Evolutionary conservation across 2,888 invertebrate genomes (phyloP).

Genomic region (Lithophane ornitopus): DNA sequence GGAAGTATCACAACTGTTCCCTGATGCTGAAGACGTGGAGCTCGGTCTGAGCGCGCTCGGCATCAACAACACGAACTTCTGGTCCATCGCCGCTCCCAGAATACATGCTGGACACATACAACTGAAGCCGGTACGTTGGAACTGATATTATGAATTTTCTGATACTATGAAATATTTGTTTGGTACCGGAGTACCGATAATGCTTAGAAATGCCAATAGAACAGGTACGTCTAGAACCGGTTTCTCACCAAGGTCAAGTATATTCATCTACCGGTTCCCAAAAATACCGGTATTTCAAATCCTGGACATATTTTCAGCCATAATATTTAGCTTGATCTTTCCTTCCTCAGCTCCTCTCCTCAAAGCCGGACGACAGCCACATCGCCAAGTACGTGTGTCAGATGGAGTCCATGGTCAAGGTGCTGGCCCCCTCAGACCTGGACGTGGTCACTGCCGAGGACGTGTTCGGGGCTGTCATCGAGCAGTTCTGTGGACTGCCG

Average conservation of each 20-base stretch:
- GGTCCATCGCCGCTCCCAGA: slow-evolving; percentile 84
- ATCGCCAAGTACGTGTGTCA: slow-evolving; percentile 80
- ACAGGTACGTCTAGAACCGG: no score
- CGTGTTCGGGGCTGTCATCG: slow-evolving; percentile 80
- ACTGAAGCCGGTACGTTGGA: slow-evolving; percentile 78
- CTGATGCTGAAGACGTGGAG: slow-evolving; percentile 76
- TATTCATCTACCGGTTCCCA: no score
- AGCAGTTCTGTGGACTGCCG: slow-evolving; percentile 86
- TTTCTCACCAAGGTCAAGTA: no score
- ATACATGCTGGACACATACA: slow-evolving; percentile 79
- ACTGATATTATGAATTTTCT: neutral
- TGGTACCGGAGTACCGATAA: no score
- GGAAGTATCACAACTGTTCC: slow-evolving; percentile 75
- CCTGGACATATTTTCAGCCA: no score
- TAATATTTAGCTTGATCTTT: no score
- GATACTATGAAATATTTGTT: no score
- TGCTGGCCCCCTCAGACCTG: slow-evolving; percentile 73
- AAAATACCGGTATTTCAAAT: no score
- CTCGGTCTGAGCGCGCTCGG: slow-evolving; percentile 74
- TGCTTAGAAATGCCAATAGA: no score
- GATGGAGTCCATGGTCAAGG: slow-evolving; percentile 75
- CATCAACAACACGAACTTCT: slow-evolving; percentile 87
- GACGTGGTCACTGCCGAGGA: slow-evolving; percentile 79
- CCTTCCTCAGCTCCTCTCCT: slow-evolving; percentile 74
- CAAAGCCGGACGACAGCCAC: slow-evolving; percentile 73